Evolutionary conservation across 1,140 invertebrate genomes (phyloP), one percentile per base, ranked within the genome.

Genomic region (Bombus affinis): DNA sequence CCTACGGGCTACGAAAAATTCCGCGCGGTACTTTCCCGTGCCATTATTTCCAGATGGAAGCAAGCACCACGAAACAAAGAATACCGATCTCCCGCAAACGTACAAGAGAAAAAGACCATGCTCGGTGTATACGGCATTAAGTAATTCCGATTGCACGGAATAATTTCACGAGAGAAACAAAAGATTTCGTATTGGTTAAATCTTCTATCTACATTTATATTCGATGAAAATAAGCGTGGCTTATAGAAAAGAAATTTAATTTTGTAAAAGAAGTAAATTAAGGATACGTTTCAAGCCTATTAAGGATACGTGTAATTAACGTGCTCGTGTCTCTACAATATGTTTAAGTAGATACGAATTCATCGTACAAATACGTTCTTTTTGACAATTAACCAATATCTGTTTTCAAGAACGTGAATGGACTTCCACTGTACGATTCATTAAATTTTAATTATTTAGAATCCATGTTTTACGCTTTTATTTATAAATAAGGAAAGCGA

Each of bases 1-100:
- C 76, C 83, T 81, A 68, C 78, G 44, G 71, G 75, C 77, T 75
- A 68, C 28, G 42, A 81, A 74, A 53, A 80, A 79, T 79, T 57
- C 35, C 62, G 15, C n/a, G 59, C 28, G 22, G 3, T 77, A 15
- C 44, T 83, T 68, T 62, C 4, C 53, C 39, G 5, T 80, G 37
- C 77, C 32, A 32, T 80, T 80, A 70, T 37, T 68, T 68, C n/a
- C 47, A 13, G 42, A 32, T 83, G n/a, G 18, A 70, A 73, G 53
- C 15, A 12, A 65, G 53, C 35, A 9, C n/a, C n/a, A 42, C 9
- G 73, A 35, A 53, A 74, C 44, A 53, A 74, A 53, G n/a, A 44
- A 35, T 74, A 9, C 42, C 32, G 25, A 47, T 53, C 2, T 53
- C 0, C 15, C 3, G 3, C 3, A 4, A 4, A 73, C 9, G 42